phyloP scores from a whole-genome alignment of 2,888 invertebrate species.

The Melanargia galathea region DNA sequence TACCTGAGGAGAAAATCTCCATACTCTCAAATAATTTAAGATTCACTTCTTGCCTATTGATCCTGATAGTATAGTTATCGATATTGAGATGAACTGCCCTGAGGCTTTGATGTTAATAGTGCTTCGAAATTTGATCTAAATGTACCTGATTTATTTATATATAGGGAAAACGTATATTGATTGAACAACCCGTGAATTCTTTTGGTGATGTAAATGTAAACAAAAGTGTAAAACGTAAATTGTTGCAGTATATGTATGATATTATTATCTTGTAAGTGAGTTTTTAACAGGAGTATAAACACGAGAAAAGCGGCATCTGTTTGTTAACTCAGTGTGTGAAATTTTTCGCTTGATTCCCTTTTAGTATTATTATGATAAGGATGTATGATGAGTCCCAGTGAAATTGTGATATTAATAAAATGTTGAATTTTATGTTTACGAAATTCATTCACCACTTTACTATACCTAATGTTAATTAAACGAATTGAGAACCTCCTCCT shows the following conservation, averaged over 20 bases:
- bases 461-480: no score
- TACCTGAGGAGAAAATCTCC: conserved; percentile 50
- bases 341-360: conserved; percentile 37
- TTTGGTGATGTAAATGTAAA: conserved; percentile 48
- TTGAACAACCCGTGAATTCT: conserved; percentile 56
- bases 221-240: conserved; percentile 45
- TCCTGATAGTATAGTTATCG: conserved; percentile 49
- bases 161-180: conserved; percentile 53
- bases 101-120: conserved; percentile 52
- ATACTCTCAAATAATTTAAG: conserved; percentile 54
- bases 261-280: conserved; percentile 18
- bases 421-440: conserved; percentile 59
- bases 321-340: conserved; percentile 42
- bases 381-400: conserved; percentile 65
- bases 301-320: conserved; percentile 45
- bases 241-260: conserved; percentile 40
- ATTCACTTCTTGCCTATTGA: conserved; percentile 66
- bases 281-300: background rate
- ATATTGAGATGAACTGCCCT: conserved; percentile 47
- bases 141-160: conserved; percentile 75
- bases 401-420: conserved; percentile 81
- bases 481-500: no score
- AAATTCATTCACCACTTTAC: conserved; percentile 39
- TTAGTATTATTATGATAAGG: conserved; percentile 53
- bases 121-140: conserved; percentile 50